Evolutionary conservation across 2,797 vertebrate genomes (phyloP), one percentile per base, ranked within the genome.

Genomic region (Florisuga fusca): DNA sequence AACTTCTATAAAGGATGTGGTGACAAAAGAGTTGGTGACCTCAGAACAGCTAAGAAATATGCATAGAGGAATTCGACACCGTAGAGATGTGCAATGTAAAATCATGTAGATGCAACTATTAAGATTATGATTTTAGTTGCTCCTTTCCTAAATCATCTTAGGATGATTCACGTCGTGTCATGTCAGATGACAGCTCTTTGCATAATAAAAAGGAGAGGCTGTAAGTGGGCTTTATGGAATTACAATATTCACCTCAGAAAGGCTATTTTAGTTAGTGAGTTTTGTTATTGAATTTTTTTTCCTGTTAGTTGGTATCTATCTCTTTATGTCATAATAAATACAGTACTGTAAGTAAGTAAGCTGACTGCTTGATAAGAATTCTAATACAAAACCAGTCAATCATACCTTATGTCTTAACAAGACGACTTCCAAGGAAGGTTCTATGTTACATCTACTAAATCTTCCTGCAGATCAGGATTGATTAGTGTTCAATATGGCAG

Each of bases 181-280:
- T 85, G 33, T 80, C 91, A 59, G 53, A 36, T 92, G 91, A 74
- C 81, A 87, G 50, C 61, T 89, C 33, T 85, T 87, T 77, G 57
- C 75, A 58, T 80, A 83, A 87, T 87, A 38, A 76, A 84, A 91
- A 85, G 61, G 41, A 73, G n/a, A 62, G 68, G 27, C 34, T 84
- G 14, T 92, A 92, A 87, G 68, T 66, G 82, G 50, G 41, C 51
- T 93, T 91, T 91, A 75, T 92, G 62, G 73, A 92, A 89, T 94
- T 87, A 81, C 26, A 75, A 33, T 77, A 80, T 90, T 90, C 84
- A 92, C 83, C 64, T 90, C 84, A 66, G 72, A 87, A 87, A 84
- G 25, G 58, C 61, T 89, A 43, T 94, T 94, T 78, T 87, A 26
- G 51, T 92, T 90, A 87, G 36, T 58, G 75, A 83, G 25, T 92